These are phyloP conservation scores for Lethrus apterus DNA, from an alignment of 1,140 invertebrate genomes.

Conservation along the genomic window DNA sequence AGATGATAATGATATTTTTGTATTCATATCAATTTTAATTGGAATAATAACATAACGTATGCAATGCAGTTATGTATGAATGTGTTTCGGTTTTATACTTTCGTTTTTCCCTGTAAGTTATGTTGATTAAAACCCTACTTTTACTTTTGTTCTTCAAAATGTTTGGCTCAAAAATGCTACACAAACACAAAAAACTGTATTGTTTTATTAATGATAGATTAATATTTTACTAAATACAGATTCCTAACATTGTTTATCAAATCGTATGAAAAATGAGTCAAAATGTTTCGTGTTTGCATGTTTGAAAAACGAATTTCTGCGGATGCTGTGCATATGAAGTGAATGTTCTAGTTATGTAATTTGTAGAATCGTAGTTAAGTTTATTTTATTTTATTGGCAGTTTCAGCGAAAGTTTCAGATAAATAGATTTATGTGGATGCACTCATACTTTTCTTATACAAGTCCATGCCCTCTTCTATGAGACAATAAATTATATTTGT, in stretches of 20 bases:
- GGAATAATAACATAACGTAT: conserved; percentile 10
- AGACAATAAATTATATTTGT: no score
- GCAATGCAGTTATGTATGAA: conserved; percentile 12
- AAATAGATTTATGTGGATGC: no score
- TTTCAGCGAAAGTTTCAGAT: no score
- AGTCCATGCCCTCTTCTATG: no score
- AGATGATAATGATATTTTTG: conserved; percentile 20
- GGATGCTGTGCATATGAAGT: conserved; percentile 15
- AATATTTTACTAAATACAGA: not conserved
- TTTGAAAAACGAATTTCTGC: not conserved
- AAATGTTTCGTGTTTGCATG: conserved; percentile 3
- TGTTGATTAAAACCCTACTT: not conserved
- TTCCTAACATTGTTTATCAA: not conserved
- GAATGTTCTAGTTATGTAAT: conserved; percentile 20
- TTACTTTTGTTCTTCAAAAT: not conserved
- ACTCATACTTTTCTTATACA: no score
- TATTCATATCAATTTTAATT: conserved; percentile 18
- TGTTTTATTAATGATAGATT: not conserved
- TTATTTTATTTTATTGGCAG: conserved; percentile 13
- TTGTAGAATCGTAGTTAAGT: conserved; percentile 14
- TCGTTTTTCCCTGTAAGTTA: not conserved
- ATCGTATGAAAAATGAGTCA: not conserved
- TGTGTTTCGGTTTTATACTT: conserved; percentile 1
- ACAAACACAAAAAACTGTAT: no score
- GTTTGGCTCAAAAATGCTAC: not conserved